These are phyloP conservation scores for Zonitis immaculata DNA, from an alignment of 2,888 invertebrate genomes.

Conservation along the genomic window DNA sequence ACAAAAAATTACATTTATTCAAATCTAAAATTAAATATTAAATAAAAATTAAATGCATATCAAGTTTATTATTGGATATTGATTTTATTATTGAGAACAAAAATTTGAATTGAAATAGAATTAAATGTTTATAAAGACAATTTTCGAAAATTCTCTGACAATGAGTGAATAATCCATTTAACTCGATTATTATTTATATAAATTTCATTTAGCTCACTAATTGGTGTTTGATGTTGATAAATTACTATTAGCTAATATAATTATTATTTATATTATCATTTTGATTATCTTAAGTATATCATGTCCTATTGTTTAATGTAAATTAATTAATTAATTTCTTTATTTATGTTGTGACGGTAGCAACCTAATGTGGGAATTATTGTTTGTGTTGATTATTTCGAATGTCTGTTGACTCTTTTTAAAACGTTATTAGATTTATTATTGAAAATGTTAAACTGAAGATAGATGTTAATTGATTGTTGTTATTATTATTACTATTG, in stretches of 20 bases:
- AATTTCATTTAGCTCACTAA: too few species aligned
- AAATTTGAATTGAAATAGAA: not conserved
- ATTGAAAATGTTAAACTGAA: not conserved
- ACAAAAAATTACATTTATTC: too few species aligned
- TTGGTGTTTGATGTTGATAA: not conserved
- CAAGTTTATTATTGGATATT: too few species aligned
- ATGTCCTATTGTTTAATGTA: too few species aligned
- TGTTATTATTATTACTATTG: too few species aligned
- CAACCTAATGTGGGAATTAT: not conserved
- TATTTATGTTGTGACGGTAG: not conserved
- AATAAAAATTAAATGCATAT: too few species aligned
- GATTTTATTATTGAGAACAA: not conserved
- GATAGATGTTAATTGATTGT: not conserved
- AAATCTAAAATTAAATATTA: too few species aligned
- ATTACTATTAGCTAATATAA: not conserved
- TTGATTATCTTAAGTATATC: too few species aligned
- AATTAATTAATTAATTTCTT: too few species aligned
- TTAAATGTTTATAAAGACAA: not conserved
- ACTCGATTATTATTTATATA: too few species aligned
- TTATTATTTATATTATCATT: not conserved
- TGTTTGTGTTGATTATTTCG: not conserved
- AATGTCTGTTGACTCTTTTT: not conserved
- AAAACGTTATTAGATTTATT: not conserved
- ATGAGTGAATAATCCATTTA: too few species aligned
- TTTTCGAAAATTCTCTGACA: too few species aligned